Conservation (phyloP, 2,888 invertebrate genomes). For the Baronia brevicornis region DNA sequence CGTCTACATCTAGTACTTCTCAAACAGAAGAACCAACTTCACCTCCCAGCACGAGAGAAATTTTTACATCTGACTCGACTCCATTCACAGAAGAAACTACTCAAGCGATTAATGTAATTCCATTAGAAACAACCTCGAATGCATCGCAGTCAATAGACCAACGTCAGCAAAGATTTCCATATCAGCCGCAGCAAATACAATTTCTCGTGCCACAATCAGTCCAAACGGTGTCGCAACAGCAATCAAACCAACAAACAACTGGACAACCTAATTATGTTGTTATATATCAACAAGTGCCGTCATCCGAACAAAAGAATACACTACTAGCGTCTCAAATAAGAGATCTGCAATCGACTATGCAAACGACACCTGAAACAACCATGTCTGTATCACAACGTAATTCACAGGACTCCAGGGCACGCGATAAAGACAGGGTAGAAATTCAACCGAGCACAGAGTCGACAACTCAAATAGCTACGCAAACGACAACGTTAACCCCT, state of each 20-base stretch:
- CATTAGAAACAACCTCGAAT: no score
- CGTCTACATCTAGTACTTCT: conserved; percentile 13
- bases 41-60: conserved; percentile 8
- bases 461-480: conserved; percentile 12
- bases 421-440: no score
- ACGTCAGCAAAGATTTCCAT: no score
- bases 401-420: no score
- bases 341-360: conserved; percentile 4
- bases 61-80: conserved; percentile 8
- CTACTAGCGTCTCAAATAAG: conserved; percentile 6
- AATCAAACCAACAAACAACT: conserved; percentile 16
- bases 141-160: no score
- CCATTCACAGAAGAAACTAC: conserved; percentile 11
- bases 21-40: conserved; percentile 9
- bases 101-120: no score
- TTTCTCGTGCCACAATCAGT: conserved; percentile 6
- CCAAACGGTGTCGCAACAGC: conserved; percentile 5
- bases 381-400: conserved; percentile 7
- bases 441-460: no score
- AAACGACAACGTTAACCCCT: conserved; percentile 1
- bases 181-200: conserved; percentile 11
- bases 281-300: conserved; percentile 17
- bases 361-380: conserved; percentile 4
- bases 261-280: conserved; percentile 22
- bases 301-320: conserved; percentile 12